These are phyloP conservation scores for Dasyornis broadbenti DNA, from an alignment of 2,113 vertebrate species.

Conservation along the genomic window DNA sequence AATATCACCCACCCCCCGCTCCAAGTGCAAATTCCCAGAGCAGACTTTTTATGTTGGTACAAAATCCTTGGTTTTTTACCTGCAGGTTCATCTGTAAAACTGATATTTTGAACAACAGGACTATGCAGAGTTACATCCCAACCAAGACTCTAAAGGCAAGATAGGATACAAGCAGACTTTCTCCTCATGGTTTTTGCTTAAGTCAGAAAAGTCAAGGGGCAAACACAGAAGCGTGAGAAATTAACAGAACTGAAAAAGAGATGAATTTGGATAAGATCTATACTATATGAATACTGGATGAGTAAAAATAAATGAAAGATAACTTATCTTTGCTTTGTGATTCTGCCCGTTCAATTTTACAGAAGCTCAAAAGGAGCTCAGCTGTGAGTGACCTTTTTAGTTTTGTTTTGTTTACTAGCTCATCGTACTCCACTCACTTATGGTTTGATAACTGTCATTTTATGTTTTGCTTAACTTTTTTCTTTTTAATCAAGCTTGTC, in stretches of 20 bases:
- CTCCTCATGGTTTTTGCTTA: not conserved
- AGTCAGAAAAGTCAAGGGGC: not conserved
- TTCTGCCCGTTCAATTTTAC: not conserved
- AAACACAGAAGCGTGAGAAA: not conserved
- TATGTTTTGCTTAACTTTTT: not conserved
- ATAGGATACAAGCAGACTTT: not conserved
- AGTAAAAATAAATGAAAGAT: not conserved
- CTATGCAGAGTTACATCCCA: not conserved
- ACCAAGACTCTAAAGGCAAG: not conserved
- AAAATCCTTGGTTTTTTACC: not conserved
- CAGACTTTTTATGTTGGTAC: not conserved
- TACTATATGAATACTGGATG: not conserved
- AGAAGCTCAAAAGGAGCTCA: not conserved
- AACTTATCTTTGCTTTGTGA: not conserved
- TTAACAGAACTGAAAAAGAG: not conserved
- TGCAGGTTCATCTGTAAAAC: not conserved
- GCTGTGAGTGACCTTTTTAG: not conserved
- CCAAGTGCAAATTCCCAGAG: not conserved
- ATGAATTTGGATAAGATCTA: not conserved
- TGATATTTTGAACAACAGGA: not conserved
- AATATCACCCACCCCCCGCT: rapidly evolving
- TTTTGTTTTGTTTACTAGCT: not conserved
- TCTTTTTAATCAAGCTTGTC: not conserved
- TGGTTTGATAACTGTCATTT: not conserved
- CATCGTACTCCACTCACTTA: not conserved